Conservation (phyloP, 2,797 vertebrate species). For the Rhinoraja longicauda region DNA sequence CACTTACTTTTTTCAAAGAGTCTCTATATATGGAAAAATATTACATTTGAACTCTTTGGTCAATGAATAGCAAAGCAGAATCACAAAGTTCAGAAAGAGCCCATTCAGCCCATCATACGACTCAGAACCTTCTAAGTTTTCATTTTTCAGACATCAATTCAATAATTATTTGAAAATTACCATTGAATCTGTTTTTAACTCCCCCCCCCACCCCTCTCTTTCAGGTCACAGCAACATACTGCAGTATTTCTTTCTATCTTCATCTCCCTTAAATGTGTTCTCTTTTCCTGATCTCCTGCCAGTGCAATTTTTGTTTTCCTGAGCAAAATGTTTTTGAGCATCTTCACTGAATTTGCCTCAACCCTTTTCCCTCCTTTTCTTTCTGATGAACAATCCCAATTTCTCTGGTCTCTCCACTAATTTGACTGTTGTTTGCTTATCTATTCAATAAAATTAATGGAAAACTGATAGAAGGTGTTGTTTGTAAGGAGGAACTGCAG, state of each 20-base stretch:
- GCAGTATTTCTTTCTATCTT: background rate
- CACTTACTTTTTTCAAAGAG: no score
- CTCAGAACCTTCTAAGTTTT: background rate
- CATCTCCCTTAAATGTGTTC: background rate
- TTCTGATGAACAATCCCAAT: background rate
- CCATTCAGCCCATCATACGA: background rate
- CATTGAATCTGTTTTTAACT: background rate
- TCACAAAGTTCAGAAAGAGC: background rate
- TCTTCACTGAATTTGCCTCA: background rate
- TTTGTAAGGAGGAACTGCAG: background rate
- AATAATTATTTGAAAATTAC: background rate
- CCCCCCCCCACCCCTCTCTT: background rate
- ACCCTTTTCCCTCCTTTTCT: background rate
- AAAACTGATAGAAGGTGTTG: background rate
- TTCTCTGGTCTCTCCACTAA: background rate
- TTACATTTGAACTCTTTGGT: background rate
- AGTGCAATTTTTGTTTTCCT: background rate
- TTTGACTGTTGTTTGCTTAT: background rate
- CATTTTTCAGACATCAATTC: background rate
- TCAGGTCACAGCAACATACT: background rate
- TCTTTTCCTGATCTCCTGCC: background rate
- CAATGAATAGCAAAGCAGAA: background rate
- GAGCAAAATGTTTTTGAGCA: background rate
- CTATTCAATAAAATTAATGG: background rate
- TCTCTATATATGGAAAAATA: background rate